Evolutionary conservation across 1,140 invertebrate genomes (phyloP).

Genomic region (Bombus vancouverensis): DNA sequence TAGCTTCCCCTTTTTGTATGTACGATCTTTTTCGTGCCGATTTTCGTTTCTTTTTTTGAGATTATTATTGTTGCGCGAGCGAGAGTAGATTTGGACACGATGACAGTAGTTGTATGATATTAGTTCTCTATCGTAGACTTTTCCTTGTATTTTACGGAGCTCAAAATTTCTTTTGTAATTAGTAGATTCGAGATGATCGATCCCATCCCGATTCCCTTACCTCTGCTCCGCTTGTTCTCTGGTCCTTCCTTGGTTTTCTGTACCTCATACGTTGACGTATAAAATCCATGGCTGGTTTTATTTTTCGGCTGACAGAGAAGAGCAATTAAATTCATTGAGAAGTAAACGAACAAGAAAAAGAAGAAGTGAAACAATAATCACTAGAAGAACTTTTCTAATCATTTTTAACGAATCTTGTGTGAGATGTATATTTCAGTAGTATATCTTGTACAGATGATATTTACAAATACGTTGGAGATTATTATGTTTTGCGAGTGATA

Average conservation of each 20-base stretch:
- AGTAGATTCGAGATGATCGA: slow-evolving; percentile 60
- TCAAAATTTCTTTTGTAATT: slow-evolving; percentile 69
- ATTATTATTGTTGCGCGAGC: slow-evolving; percentile 54
- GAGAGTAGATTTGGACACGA: slow-evolving; percentile 66
- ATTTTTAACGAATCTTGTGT: slow-evolving; percentile 58
- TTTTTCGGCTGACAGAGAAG: slow-evolving; percentile 19
- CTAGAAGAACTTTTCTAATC: slow-evolving; percentile 57
- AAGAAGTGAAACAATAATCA: background rate
- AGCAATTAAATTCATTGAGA: slow-evolving; percentile 16
- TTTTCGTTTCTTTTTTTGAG: slow-evolving; percentile 16
- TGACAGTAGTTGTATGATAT: slow-evolving; percentile 71
- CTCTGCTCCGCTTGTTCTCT: background rate
- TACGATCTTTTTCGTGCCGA: slow-evolving; percentile 27
- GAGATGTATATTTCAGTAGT: slow-evolving; percentile 69
- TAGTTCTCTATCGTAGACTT: slow-evolving; percentile 67
- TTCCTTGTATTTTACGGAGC: slow-evolving; percentile 70
- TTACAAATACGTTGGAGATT: slow-evolving; percentile 41
- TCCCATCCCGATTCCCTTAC: slow-evolving; percentile 32
- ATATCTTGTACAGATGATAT: slow-evolving; percentile 63
- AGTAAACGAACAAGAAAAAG: slow-evolving; percentile 2
- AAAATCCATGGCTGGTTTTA: slow-evolving; percentile 71
- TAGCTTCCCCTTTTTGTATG: slow-evolving; percentile 4
- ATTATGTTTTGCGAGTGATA: slow-evolving; percentile 49
- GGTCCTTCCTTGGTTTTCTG: slow-evolving; percentile 36
- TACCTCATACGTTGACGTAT: slow-evolving; percentile 53